Percentiles rank a stretch among this genome's conserved stretches.
phyloP scores from a whole-genome alignment of 2,888 invertebrate genomes.

The Eustalomyia histrio region DNA sequence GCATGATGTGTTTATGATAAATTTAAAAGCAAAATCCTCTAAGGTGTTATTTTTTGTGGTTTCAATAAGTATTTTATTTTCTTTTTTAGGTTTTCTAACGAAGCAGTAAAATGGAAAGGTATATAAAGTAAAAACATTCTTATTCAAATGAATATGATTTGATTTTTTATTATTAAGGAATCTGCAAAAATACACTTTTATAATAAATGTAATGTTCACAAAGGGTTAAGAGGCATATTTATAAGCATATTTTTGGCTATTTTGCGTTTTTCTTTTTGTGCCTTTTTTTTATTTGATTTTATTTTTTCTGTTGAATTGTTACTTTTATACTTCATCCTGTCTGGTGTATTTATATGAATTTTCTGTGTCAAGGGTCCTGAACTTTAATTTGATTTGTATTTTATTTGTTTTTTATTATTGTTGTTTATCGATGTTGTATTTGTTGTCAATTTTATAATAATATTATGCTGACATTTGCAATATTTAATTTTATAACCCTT shows the following conservation, averaged over 20 bases:
- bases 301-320: background rate
- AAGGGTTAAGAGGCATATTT: conserved; percentile 59
- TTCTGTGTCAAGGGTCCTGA: conserved; percentile 65
- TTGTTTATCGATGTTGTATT: conserved; percentile 67
- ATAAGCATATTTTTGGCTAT: conserved; percentile 30
- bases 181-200: background rate
- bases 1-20: background rate
- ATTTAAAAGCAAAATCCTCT: conserved; percentile 24
- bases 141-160: conserved; percentile 3
- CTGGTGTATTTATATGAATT: conserved; percentile 28
- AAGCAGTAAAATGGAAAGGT: conserved; percentile 5
- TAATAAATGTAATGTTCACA: conserved; percentile 41
- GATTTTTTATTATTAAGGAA: background rate
- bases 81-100: conserved; percentile 26
- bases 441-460: conserved; percentile 51
- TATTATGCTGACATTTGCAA: conserved; percentile 66
- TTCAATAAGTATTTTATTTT: conserved; percentile 38
- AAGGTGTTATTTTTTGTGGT: conserved; percentile 57
- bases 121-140: background rate
- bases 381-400: conserved; percentile 69
- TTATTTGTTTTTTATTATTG: conserved; percentile 57
- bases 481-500: conserved; percentile 66
- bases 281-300: background rate
- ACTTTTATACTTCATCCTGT: background rate
- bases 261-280: background rate